Conservation (phyloP, 2,797 vertebrate species). For the Heterohyrax brucei region DNA sequence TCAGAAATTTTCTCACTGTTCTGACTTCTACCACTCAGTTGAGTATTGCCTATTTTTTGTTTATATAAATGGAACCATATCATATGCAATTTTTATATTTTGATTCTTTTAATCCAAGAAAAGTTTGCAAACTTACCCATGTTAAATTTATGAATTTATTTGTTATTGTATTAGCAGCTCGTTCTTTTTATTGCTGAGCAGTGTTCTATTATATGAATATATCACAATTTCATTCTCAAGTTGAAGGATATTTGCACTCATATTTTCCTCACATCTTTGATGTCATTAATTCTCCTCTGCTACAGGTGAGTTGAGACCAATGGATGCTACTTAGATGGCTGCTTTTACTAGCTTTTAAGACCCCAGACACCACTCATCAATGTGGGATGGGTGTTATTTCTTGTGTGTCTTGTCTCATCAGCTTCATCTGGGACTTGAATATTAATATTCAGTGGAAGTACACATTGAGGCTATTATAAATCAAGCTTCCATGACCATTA, state of each 20-base stretch:
- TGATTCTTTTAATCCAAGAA: constrained; percentile 7
- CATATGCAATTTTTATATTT: not conserved
- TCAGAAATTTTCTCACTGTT: not conserved
- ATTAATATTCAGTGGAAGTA: not conserved
- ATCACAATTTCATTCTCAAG: not conserved
- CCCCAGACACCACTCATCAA: no score
- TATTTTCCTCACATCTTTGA: no score
- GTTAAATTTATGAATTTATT: not conserved
- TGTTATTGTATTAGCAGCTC: not conserved
- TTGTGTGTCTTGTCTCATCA: not conserved
- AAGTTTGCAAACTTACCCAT: not conserved
- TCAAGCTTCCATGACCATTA: not conserved
- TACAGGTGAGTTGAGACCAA: no score
- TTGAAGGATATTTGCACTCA: not conserved
- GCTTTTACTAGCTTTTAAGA: no score
- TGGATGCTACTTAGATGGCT: no score
- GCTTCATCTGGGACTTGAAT: constrained; percentile 8
- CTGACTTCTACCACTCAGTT: constrained; percentile 1
- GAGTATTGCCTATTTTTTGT: constrained; percentile 1
- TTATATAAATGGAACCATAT: constrained; percentile 30
- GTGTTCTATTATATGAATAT: not conserved
- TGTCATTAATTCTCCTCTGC: no score
- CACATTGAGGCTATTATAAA: constrained; percentile 24
- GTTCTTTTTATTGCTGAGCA: constrained; percentile 5
- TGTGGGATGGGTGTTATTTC: not conserved